phyloP scores from a whole-genome alignment of 1,140 invertebrate genomes.

The Sinella curviseta region DNA sequence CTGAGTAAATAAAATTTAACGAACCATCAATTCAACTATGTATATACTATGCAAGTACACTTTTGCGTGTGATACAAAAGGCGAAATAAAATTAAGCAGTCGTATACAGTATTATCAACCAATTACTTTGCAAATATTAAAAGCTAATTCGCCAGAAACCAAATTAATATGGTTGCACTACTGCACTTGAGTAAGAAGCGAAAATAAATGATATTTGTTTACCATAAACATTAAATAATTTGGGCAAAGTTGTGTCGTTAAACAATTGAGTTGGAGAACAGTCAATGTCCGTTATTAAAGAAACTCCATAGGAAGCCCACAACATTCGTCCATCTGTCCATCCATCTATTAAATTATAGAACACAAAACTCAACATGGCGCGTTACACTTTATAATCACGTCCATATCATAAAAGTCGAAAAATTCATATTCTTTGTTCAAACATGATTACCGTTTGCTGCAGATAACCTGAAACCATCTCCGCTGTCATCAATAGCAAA shows the following conservation, averaged over 20 bases:
- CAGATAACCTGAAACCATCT: conserved; percentile 32
- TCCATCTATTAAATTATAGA: conserved; percentile 19
- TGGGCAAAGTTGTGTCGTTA: background rate
- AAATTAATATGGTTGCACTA: no score
- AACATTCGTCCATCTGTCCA: conserved; percentile 35
- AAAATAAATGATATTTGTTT: no score
- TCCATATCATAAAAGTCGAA: no score
- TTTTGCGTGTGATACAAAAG: background rate
- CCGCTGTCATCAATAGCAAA: conserved; percentile 35
- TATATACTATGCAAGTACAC: no score
- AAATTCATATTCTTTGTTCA: no score
- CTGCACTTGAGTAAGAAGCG: no score
- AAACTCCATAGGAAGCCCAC: background rate
- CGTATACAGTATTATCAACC: no score
- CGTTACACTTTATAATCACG: background rate
- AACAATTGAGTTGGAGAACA: background rate
- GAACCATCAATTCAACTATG: background rate
- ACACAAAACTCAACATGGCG: no score
- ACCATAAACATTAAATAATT: background rate
- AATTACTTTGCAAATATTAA: background rate
- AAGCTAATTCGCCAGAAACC: no score
- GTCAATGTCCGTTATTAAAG: background rate
- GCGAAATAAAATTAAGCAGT: no score
- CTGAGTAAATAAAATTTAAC: background rate
- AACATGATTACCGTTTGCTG: conserved; percentile 26